A percentile compares a stretch with the other conserved stretches of the same genome.
phyloP scores from a whole-genome alignment of 1,140 invertebrate genomes.

The Heliothis virescens region DNA sequence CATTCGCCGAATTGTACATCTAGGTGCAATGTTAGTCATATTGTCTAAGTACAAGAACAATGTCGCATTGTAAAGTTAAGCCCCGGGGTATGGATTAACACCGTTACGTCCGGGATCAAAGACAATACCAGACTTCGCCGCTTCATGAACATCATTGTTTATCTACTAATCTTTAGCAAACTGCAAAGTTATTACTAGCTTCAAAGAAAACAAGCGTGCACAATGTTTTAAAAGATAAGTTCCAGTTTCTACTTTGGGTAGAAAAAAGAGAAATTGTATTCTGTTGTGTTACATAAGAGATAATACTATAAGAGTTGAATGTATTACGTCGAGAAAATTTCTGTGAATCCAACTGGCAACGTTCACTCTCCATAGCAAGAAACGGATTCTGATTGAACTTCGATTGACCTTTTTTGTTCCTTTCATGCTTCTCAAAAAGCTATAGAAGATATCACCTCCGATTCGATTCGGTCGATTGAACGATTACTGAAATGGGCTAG shows the following conservation, averaged over 20 bases:
- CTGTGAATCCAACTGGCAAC: slow-evolving; percentile 9
- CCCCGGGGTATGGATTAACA: slow-evolving; percentile 45
- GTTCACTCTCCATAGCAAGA: background rate
- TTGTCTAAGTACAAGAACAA: slow-evolving; percentile 36
- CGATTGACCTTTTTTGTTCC: slow-evolving; percentile 11
- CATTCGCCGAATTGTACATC: too few relatives aligned
- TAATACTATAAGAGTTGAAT: slow-evolving; percentile 2
- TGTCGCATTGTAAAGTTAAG: slow-evolving; percentile 44
- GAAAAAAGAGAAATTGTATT: slow-evolving; percentile 15
- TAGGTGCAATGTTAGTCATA: too few relatives aligned
- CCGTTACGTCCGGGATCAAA: slow-evolving; percentile 46
- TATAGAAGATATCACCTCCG: slow-evolving; percentile 4
- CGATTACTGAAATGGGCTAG: background rate
- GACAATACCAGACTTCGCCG: slow-evolving; percentile 35
- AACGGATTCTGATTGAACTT: slow-evolving; percentile 25
- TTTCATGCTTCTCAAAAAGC: slow-evolving; percentile 27
- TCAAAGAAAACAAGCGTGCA: too few relatives aligned
- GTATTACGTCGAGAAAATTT: slow-evolving; percentile 12
- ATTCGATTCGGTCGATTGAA: slow-evolving; percentile 18
- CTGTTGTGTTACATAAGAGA: slow-evolving; percentile 8
- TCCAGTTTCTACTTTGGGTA: background rate
- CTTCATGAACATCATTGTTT: slow-evolving; percentile 8
- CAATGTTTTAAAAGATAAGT: too few relatives aligned
- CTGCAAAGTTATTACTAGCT: too few relatives aligned
- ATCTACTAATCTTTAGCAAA: too few relatives aligned